Conservation (phyloP, 1,140 invertebrate genomes). For the Polypedilum pembai region DNA sequence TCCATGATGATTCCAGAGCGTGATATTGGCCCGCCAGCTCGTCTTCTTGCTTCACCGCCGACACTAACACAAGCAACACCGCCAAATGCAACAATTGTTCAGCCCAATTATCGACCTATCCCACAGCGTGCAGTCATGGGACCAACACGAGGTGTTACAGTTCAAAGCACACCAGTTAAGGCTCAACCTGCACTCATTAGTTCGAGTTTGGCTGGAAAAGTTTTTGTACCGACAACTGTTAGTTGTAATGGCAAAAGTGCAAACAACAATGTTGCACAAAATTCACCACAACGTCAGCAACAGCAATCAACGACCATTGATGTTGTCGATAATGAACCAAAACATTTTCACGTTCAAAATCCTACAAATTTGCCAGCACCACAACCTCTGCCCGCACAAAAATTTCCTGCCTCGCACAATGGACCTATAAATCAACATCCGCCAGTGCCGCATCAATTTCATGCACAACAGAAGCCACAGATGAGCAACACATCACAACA, state of each 20-base stretch:
- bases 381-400: background rate
- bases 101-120: conserved; percentile 32
- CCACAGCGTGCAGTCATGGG: conserved; percentile 39
- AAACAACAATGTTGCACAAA: background rate
- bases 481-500: background rate
- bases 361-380: background rate
- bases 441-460: conserved; percentile 26
- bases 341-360: conserved; percentile 29
- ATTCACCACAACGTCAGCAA: conserved; percentile 4
- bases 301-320: background rate
- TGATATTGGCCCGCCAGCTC: conserved; percentile 46
- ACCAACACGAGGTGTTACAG: conserved; percentile 43
- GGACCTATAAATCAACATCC: conserved; percentile 16
- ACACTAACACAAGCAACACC: conserved; percentile 46
- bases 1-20: conserved; percentile 49
- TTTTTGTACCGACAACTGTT: conserved; percentile 4
- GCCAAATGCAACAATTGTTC: conserved; percentile 36
- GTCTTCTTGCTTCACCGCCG: conserved; percentile 41
- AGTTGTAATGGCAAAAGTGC: conserved; percentile 29
- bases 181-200: conserved; percentile 56
- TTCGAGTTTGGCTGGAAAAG: conserved; percentile 44
- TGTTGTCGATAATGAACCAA: conserved; percentile 16
- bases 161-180: conserved; percentile 48
- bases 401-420: background rate
- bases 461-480: background rate